Evolutionary conservation across 2,888 invertebrate species (phyloP).

Genomic region (Andrena haemorrhoa): DNA sequence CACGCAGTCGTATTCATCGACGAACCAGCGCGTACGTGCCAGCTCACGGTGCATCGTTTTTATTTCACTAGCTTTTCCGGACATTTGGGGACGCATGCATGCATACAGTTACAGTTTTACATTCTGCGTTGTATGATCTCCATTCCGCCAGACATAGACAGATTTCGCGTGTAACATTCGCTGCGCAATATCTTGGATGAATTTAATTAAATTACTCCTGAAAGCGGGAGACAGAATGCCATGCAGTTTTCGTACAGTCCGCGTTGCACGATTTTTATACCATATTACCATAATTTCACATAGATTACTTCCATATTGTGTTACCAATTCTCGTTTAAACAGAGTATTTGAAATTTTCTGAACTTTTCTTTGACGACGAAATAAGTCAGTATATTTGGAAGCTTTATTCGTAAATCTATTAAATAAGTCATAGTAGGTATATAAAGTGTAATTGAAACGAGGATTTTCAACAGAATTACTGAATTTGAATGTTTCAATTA

Average conservation of each 20-base stretch:
- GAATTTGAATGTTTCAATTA: slow-evolving; percentile 22
- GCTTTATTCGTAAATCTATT: too few relatives aligned
- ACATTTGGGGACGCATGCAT: not conserved
- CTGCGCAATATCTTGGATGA: not conserved
- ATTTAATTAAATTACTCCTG: slow-evolving; percentile 7
- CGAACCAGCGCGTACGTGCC: not conserved
- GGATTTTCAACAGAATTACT: not conserved
- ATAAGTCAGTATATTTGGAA: not conserved
- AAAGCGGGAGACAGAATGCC: not conserved
- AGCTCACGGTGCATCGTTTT: not conserved
- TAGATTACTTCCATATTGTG: not conserved
- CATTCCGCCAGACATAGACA: not conserved
- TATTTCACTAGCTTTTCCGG: not conserved
- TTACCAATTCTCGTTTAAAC: not conserved
- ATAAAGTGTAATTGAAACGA: too few relatives aligned
- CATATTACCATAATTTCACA: not conserved
- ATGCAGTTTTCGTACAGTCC: not conserved
- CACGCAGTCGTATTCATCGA: not conserved
- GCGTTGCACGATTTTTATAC: not conserved
- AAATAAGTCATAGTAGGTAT: too few relatives aligned
- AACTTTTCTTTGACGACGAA: not conserved
- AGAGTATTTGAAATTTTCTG: not conserved
- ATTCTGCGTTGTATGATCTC: not conserved
- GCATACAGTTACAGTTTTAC: slow-evolving; percentile 5
- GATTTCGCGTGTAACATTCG: slow-evolving; percentile 1